Evolutionary conservation across 1,140 invertebrate species (phyloP).

Genomic region (Drosophila novamexicana): DNA sequence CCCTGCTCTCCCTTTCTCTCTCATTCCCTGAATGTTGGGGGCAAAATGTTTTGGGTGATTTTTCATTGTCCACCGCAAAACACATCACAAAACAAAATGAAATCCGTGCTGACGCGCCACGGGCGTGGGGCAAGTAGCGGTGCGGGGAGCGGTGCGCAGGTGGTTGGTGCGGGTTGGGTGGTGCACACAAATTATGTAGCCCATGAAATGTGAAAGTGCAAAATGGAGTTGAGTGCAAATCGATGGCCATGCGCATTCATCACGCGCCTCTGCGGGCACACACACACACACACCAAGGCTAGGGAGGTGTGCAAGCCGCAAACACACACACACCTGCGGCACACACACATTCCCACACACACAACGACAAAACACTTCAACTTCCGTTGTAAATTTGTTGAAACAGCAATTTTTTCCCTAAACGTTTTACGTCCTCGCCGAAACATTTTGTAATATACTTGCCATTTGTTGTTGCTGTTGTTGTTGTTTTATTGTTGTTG

Average conservation of each 20-base stretch:
- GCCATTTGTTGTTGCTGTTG: slow-evolving; percentile 62
- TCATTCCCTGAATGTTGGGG: slow-evolving; percentile 14
- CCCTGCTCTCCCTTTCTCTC: slow-evolving; percentile 5
- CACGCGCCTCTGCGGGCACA: slow-evolving; percentile 50
- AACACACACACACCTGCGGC: slow-evolving; percentile 17
- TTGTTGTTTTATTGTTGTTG: slow-evolving; percentile 29
- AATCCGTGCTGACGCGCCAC: slow-evolving; percentile 63
- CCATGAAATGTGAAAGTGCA: slow-evolving; percentile 73
- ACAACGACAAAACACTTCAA: slow-evolving; percentile 68
- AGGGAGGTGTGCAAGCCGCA: not conserved
- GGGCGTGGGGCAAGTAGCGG: not conserved
- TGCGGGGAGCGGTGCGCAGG: not conserved
- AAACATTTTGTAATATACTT: slow-evolving; percentile 78
- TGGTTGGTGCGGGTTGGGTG: not conserved
- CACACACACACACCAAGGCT: slow-evolving; percentile 12
- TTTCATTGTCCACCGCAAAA: slow-evolving; percentile 77
- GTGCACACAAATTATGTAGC: slow-evolving; percentile 64
- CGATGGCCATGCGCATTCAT: slow-evolving; percentile 76
- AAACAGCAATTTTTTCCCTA: slow-evolving; percentile 80
- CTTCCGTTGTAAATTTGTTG: slow-evolving; percentile 82
- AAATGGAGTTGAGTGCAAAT: slow-evolving; percentile 81
- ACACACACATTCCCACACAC: slow-evolving; percentile 10
- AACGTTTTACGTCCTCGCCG: slow-evolving; percentile 58
- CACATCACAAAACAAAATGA: slow-evolving; percentile 70
- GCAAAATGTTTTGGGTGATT: slow-evolving; percentile 69